phyloP scores from a whole-genome alignment of 1,140 invertebrate genomes.

The Monochamus saltuarius region DNA sequence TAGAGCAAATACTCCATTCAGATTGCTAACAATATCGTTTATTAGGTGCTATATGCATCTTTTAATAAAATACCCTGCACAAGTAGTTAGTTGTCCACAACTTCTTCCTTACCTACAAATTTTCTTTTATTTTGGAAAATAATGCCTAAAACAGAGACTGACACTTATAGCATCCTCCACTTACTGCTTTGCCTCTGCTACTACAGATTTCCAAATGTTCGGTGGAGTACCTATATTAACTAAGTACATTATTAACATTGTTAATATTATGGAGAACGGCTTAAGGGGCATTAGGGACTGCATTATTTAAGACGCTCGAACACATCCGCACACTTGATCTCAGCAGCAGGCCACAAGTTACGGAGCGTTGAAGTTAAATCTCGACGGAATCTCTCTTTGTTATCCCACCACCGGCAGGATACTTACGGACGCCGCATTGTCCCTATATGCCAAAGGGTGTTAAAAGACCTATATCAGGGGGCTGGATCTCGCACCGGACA shows the following conservation, averaged over 20 bases:
- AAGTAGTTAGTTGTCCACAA: too few species aligned
- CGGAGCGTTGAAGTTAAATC: slow-evolving; percentile 4
- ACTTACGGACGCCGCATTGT: slow-evolving; percentile 13
- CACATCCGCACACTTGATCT: slow-evolving; percentile 19
- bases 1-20: too few species aligned
- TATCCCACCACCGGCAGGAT: slow-evolving; percentile 8
- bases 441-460: slow-evolving; percentile 14
- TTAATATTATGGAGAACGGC: slow-evolving; percentile 7
- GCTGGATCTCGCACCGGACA: too few species aligned
- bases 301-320: slow-evolving; percentile 10
- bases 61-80: too few species aligned
- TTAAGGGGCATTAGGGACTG: slow-evolving; percentile 13
- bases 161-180: too few species aligned
- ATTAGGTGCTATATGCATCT: too few species aligned
- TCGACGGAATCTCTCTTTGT: slow-evolving; percentile 10
- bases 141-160: too few species aligned
- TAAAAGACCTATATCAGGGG: slow-evolving; percentile 1
- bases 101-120: too few species aligned
- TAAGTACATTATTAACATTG: slow-evolving; percentile 6
- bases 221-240: neutral
- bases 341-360: slow-evolving; percentile 8
- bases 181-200: too few species aligned
- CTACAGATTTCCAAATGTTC: too few species aligned
- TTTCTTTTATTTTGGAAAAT: too few species aligned
- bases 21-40: too few species aligned